These are phyloP conservation scores for Diplogasteroides magnus DNA, from an alignment of 1,140 invertebrate species.

Conservation along the genomic window DNA sequence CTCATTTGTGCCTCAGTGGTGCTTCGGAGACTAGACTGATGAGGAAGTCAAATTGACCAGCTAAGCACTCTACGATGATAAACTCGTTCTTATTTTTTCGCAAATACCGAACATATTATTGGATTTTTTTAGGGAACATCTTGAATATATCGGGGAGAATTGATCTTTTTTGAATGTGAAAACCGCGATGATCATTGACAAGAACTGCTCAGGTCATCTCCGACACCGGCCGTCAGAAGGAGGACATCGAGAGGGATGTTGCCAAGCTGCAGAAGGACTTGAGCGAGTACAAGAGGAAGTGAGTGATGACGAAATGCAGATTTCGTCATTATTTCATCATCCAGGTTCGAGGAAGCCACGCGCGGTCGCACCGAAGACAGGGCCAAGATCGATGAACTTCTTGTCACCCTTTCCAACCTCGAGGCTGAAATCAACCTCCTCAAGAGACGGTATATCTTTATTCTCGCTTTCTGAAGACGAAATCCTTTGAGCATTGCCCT, in stretches of 20 bases:
- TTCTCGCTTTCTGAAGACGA: no score
- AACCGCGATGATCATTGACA: no score
- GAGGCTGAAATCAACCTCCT: constrained; percentile 48
- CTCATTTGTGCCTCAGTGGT: no score
- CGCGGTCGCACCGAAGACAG: constrained; percentile 41
- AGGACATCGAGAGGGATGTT: constrained; percentile 38
- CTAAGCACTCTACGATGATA: no score
- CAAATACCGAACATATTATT: no score
- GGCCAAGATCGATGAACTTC: constrained; percentile 44
- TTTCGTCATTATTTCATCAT: neutral
- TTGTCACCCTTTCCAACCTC: constrained; percentile 41
- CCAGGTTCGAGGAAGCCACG: constrained; percentile 48
- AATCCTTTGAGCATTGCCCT: constrained; percentile 34
- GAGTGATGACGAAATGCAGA: neutral
- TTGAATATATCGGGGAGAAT: no score
- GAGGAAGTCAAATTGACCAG: no score
- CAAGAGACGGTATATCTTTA: constrained; percentile 29
- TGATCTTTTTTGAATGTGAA: no score
- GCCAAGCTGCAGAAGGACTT: constrained; percentile 12
- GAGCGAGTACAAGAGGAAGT: neutral
- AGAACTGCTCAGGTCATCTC: constrained; percentile 15
- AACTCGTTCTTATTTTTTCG: no score
- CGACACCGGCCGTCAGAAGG: constrained; percentile 33
- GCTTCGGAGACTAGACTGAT: no score
- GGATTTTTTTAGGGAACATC: no score